Conservation (phyloP, 2,113 vertebrate species). For the Misgurnus anguillicaudatus region DNA sequence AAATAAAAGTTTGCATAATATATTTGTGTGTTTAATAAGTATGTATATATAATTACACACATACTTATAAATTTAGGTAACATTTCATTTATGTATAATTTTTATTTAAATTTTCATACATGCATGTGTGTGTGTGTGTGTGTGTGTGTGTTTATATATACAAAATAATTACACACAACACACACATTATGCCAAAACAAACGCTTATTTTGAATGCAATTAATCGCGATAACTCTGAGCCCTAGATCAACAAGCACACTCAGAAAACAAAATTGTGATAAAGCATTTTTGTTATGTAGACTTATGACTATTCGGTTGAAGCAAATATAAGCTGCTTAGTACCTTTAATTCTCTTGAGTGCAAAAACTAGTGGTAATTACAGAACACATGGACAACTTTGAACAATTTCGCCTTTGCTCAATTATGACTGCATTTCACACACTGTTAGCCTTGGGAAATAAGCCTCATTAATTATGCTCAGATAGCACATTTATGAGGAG, state of each 20-base stretch:
- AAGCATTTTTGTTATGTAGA: constrained; percentile 14
- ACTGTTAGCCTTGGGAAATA: constrained; percentile 54
- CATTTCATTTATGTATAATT: too few species aligned
- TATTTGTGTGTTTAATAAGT: too few species aligned
- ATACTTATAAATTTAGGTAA: too few species aligned
- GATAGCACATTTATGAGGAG: constrained; percentile 55
- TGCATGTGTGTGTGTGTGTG: too few species aligned
- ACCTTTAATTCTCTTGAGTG: constrained; percentile 34
- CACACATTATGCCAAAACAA: too few species aligned
- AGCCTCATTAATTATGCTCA: constrained; percentile 58
- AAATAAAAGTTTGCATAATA: too few species aligned
- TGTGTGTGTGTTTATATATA: too few species aligned
- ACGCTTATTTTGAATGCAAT: too few species aligned
- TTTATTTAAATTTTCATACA: too few species aligned
- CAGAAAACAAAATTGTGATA: constrained; percentile 49
- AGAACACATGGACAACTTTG: constrained; percentile 63
- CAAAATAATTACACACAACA: too few species aligned
- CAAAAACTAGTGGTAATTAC: constrained; percentile 72
- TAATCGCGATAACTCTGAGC: too few species aligned
- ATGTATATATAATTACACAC: too few species aligned
- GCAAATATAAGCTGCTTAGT: constrained; percentile 74
- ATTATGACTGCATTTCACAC: constrained; percentile 51
- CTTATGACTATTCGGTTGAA: constrained; percentile 60
- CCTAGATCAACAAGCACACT: constrained; percentile 14
- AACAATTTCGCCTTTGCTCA: constrained; percentile 50